Base-by-base conservation (phyloP, 2,888 invertebrate species). In the Biston stratarius region DNA sequence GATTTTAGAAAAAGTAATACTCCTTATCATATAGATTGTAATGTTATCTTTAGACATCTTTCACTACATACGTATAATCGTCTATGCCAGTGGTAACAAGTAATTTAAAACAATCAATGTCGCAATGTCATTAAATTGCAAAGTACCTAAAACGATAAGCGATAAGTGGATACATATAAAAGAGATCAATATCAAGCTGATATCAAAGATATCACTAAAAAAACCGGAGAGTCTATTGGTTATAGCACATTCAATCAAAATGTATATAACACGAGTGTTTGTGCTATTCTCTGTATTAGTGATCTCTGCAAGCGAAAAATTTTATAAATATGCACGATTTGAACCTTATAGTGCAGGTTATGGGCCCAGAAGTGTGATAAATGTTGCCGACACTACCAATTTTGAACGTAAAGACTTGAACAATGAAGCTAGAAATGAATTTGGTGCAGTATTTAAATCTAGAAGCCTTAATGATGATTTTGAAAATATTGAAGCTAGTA, bases 141-240 rank as follows among this genome's bases (percentile, higher is more conserved):
- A 57, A 56, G 24, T 56, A 53, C 51, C 6, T 47, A 59, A 10
- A 11, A 6, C 40, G 67, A 67, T 67, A 67, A 67, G 51, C 6
- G 44, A 63, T 60, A 60, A 67, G 34, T 38, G 14, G 49, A 5
- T 6, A 49, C 44, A 49, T 67, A 62, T 59, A 67, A 59, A 62
- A 14, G 1, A 59, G 67, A 63, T 63, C 62, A 61, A 52, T 63
- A 63, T 59, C 58, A 11, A 5, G 15, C 15, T 51, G 60, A 59
- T 56, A 40, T 40, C 63, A 63, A 10, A 60, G 47, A 64, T 64
- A 64, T 40, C 6, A 47, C 11, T 38, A 33, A 42, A 60, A n/a
- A 14, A 51, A 11, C 8, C 14, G 24, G 10, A 47, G 36, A n/a
- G 14, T 33, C 15, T 14, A 24, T 15, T 62, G 53, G 53, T 58